Base-by-base conservation (phyloP, 2,888 invertebrate species). In the Quadriops clusia region DNA sequence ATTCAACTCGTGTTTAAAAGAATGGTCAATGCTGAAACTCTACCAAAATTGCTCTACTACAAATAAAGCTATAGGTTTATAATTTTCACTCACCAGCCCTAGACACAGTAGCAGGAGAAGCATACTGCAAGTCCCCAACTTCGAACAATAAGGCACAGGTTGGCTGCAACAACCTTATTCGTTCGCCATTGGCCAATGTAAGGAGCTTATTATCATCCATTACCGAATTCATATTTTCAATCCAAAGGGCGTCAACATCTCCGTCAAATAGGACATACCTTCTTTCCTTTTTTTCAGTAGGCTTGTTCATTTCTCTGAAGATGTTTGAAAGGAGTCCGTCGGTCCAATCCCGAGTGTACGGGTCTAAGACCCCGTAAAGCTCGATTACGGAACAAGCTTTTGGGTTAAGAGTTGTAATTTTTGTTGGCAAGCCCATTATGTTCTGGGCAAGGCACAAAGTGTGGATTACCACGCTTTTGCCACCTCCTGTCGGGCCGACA, bases 171-270 rank as follows among this genome's bases (percentile, higher is more conserved):
- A 90, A 64, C 36, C 85, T 70, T 39, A 90, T 86, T 38, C 89
- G 68, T 62, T 93, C 85, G 32, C 90, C 90, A 56, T 91, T 93
- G 3, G 90, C 87, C 34, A 93, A 64, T 1, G 91, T 93, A 32
- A 93, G 63, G 22, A 91, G 63, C 51, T 80, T 83, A 55, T 91
- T 93, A 58, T 93, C 91, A 52, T 93, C 93, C 91, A 93, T 91
- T 2, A 93, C 90, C 0, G 90, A 89, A 64, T 91, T 93, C 89
- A 93, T 91, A 62, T 91, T 93, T 61, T 93, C 93, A 41, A 93
- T 87, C 91, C 91, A 93, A 21, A 90, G 66, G 1, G 91, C 85
- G 64, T 93, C 91, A 3, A 93, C 89, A 53, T 91, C 90, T 3
- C 93, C 93, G 54, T 93, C 93, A 61, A 90, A 91, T 25, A 91